Evolutionary conservation across 2,113 vertebrate species (phyloP).

Genomic region (Callocephalon fimbriatum): DNA sequence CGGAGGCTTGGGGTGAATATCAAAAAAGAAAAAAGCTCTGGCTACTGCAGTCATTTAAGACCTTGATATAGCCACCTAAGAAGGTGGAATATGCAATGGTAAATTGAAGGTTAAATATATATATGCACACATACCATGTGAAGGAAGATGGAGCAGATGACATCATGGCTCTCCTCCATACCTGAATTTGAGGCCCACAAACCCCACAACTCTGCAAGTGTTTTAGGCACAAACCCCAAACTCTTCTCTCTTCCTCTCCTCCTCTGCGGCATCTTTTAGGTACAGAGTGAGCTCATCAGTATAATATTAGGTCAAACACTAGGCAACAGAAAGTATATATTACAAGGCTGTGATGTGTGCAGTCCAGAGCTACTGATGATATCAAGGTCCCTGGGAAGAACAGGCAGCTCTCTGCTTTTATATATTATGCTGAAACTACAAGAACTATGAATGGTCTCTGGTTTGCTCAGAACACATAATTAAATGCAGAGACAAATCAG

Average conservation of each 20-base stretch:
- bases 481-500: neutral
- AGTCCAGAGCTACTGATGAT: conserved; percentile 38
- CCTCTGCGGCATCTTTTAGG: neutral
- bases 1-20: neutral
- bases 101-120: neutral
- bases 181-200: neutral
- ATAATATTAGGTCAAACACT: conserved; percentile 32
- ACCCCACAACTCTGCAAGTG: neutral
- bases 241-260: neutral
- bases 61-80: neutral
- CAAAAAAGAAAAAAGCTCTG: neutral
- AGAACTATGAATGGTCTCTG: conserved; percentile 22
- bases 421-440: conserved; percentile 34
- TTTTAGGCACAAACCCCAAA: neutral
- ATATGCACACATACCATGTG: neutral
- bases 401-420: conserved; percentile 47
- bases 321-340: neutral
- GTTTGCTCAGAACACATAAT: conserved; percentile 21
- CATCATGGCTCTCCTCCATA: neutral
- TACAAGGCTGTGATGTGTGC: conserved; percentile 19
- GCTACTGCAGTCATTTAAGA: neutral
- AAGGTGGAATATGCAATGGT: neutral
- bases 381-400: conserved; percentile 55
- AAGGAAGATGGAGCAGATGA: neutral
- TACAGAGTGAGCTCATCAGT: conserved; percentile 29